Evolutionary conservation across 2,888 invertebrate genomes (phyloP).

Genomic region (Notodromas monacha): DNA sequence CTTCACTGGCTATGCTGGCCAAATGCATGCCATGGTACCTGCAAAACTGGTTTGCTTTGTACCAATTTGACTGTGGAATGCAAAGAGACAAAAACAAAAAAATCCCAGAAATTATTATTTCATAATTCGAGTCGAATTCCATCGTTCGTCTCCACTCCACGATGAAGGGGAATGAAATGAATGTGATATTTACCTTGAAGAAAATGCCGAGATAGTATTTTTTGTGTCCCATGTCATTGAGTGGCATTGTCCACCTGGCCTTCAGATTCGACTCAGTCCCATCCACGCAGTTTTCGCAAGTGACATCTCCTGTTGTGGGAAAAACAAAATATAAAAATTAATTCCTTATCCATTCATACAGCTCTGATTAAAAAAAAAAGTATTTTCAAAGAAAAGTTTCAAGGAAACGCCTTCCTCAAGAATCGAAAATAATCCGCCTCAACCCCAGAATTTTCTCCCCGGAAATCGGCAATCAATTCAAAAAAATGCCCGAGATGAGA

Average conservation of each 20-base stretch:
- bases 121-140: neutral
- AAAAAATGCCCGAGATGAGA: too few relatives aligned
- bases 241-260: slow-evolving; percentile 45
- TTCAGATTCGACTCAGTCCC: neutral
- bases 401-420: too few relatives aligned
- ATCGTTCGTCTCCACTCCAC: too few relatives aligned
- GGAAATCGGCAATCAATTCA: too few relatives aligned
- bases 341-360: too few relatives aligned
- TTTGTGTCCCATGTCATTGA: slow-evolving; percentile 54
- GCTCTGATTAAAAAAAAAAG: too few relatives aligned
- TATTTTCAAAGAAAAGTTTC: too few relatives aligned
- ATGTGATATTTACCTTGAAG: slow-evolving; percentile 36
- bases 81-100: too few relatives aligned
- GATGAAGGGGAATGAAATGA: neutral
- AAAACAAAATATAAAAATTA: neutral
- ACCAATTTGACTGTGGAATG: slow-evolving; percentile 53
- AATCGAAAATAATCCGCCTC: too few relatives aligned
- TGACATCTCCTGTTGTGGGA: neutral
- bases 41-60: slow-evolving; percentile 62
- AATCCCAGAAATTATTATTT: neutral
- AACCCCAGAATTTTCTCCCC: too few relatives aligned
- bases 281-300: neutral
- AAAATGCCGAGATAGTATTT: slow-evolving; percentile 67
- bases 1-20: slow-evolving; percentile 57
- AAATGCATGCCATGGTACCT: slow-evolving; percentile 73